A percentile compares a stretch with the other conserved stretches of the same genome.
phyloP scores from a whole-genome alignment of 2,888 invertebrate species.

The Ophioninae sp. region DNA sequence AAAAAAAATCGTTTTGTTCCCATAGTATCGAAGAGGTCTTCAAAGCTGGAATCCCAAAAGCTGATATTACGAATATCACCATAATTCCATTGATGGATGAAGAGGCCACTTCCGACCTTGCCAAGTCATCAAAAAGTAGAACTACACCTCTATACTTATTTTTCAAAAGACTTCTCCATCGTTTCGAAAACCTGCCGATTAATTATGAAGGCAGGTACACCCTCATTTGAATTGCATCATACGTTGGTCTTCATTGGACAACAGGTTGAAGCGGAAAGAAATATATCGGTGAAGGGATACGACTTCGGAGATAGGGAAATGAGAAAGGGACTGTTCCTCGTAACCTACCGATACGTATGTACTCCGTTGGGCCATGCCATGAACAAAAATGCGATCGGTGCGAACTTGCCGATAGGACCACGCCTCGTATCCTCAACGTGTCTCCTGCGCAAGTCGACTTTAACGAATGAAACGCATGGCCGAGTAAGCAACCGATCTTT shows the following conservation, averaged over 20 bases:
- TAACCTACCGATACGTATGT: slow-evolving; percentile 31
- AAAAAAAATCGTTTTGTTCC: background rate
- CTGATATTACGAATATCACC: background rate
- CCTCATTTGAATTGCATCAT: slow-evolving; percentile 24
- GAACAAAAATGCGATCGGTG: slow-evolving; percentile 59
- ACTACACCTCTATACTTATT: too few relatives aligned
- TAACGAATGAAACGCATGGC: slow-evolving; percentile 58
- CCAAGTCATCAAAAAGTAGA: too few relatives aligned
- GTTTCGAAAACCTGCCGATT: background rate
- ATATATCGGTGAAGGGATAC: slow-evolving; percentile 39
- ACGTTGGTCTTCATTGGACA: background rate
- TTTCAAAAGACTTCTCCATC: too few relatives aligned
- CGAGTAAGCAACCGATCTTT: slow-evolving; percentile 48
- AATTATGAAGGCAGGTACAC: background rate
- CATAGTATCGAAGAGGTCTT: background rate
- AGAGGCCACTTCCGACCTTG: too few relatives aligned
- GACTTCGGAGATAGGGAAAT: slow-evolving; percentile 58
- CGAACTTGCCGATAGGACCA: slow-evolving; percentile 55
- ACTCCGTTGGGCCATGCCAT: slow-evolving; percentile 45
- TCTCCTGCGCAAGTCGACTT: slow-evolving; percentile 34
- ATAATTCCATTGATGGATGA: background rate
- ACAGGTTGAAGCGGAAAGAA: slow-evolving; percentile 4
- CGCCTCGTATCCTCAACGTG: slow-evolving; percentile 43
- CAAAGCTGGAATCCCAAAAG: too few relatives aligned
- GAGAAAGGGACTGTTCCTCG: slow-evolving; percentile 42